phyloP scores from a whole-genome alignment of 2,113 vertebrate genomes.

The Elgaria multicarinata region DNA sequence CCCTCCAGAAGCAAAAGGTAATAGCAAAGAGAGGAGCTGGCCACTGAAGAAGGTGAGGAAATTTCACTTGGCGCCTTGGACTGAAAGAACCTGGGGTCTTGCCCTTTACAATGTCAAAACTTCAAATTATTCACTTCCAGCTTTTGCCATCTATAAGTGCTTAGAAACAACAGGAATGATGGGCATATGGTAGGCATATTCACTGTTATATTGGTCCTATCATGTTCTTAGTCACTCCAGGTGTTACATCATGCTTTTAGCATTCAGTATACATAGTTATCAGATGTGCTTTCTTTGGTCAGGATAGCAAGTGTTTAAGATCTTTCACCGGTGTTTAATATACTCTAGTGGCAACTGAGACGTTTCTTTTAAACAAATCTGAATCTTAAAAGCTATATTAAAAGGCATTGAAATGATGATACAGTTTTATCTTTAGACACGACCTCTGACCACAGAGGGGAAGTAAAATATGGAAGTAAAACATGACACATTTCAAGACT shows the following conservation, averaged over 20 bases:
- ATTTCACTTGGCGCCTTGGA: not conserved
- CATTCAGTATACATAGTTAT: not conserved
- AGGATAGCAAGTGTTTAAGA: constrained; percentile 29
- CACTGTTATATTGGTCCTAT: not conserved
- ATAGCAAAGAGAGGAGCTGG: no score
- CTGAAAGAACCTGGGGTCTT: not conserved
- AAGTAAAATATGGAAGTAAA: constrained; percentile 47
- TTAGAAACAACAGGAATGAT: not conserved
- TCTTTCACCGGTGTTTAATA: not conserved
- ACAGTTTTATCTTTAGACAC: constrained; percentile 42
- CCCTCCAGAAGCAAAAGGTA: no score
- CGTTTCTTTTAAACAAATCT: not conserved
- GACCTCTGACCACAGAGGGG: constrained; percentile 24
- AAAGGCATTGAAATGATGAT: constrained; percentile 51
- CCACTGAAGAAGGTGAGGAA: not conserved
- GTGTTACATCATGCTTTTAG: not conserved
- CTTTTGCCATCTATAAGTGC: not conserved
- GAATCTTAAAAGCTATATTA: constrained; percentile 35
- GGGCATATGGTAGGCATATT: not conserved
- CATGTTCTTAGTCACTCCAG: not conserved
- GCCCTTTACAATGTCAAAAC: not conserved
- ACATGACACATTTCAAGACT: constrained; percentile 34
- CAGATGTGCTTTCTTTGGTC: not conserved
- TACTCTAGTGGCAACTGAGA: not conserved
- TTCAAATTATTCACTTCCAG: constrained; percentile 15